Evolutionary conservation across 2,797 vertebrate genomes (phyloP).

Genomic region (Myotis findleyi): DNA sequence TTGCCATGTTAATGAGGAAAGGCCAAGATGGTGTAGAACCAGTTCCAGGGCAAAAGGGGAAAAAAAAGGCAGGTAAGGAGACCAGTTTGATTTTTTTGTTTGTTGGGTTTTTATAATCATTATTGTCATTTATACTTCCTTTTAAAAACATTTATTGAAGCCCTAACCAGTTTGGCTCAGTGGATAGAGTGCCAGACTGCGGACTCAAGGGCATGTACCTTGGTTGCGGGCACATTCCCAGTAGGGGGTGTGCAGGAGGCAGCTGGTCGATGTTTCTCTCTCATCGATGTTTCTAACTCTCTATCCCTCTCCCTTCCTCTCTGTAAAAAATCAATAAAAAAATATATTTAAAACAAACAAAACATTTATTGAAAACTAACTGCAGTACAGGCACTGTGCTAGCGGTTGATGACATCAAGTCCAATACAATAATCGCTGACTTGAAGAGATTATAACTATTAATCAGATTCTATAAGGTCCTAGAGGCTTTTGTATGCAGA

Average conservation of each 20-base stretch:
- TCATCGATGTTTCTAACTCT: too few species aligned
- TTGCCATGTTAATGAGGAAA: constrained; percentile 98
- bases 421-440: constrained; percentile 22
- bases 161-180: too few species aligned
- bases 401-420: constrained; percentile 10
- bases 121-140: constrained; percentile 54
- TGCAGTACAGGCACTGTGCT: not conserved
- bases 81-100: constrained; percentile 38
- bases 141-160: constrained; percentile 49
- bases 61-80: constrained; percentile 94
- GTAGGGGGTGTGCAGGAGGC: too few species aligned
- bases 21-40: constrained; percentile 93
- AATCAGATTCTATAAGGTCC: constrained; percentile 32
- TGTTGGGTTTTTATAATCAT: constrained; percentile 59
- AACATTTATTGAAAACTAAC: constrained; percentile 27
- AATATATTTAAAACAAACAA: too few species aligned
- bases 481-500: constrained; percentile 38
- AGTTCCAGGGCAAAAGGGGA: constrained; percentile 97
- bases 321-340: too few species aligned
- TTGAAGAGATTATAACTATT: constrained; percentile 15
- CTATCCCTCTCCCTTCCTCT: too few species aligned
- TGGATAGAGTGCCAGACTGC: too few species aligned
- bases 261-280: too few species aligned
- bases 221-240: too few species aligned
- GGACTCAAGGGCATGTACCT: too few species aligned